Conservation (phyloP, 2,888 invertebrate genomes). For the Nemotelus nigrinus region DNA sequence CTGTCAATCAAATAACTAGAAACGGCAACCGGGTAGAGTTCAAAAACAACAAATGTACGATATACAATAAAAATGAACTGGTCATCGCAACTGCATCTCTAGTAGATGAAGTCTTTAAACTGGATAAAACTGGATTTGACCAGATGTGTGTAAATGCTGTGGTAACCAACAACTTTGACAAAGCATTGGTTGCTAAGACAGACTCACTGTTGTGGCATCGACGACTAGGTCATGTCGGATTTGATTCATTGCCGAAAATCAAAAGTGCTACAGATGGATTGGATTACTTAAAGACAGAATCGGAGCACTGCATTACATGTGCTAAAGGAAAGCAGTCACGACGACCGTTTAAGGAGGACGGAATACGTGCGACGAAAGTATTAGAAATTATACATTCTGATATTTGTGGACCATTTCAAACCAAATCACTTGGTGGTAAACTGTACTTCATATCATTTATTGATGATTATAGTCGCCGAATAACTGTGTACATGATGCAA, state of each 20-base stretch:
- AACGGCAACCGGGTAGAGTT: no score
- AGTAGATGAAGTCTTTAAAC: no score
- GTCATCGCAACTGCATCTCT: no score
- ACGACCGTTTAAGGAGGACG: not conserved
- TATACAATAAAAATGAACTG: no score
- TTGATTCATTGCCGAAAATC: not conserved
- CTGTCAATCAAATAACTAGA: no score
- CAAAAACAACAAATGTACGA: no score
- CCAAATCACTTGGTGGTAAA: constrained; percentile 5
- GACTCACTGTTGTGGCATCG: not conserved
- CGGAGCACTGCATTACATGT: not conserved
- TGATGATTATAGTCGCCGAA: not conserved
- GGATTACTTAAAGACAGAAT: no score
- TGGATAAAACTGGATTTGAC: no score
- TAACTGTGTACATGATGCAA: not conserved
- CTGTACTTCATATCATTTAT: not conserved
- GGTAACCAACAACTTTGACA: no score
- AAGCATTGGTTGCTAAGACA: no score
- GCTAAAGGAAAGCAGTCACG: not conserved
- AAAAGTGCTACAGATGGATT: not conserved
- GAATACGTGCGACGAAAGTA: no score
- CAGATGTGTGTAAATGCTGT: no score
- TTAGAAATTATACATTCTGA: constrained; percentile 7
- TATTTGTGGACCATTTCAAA: constrained; percentile 1
- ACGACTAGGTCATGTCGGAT: not conserved